Base-by-base conservation (phyloP, 2,797 vertebrate genomes). In the Gorsachius magnificus region DNA sequence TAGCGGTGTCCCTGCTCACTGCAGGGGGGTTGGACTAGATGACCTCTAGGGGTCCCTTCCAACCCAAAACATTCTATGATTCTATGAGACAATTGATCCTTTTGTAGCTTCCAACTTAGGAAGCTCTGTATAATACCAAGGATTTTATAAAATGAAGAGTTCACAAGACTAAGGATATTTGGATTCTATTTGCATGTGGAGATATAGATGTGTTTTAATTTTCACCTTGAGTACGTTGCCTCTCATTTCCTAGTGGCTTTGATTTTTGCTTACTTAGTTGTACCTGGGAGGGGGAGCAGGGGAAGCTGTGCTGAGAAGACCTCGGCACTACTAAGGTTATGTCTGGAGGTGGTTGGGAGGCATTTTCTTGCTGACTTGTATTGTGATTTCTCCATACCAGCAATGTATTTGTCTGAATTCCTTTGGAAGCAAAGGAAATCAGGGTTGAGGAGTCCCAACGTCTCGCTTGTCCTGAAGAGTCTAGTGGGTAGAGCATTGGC, bases 401-500 rank as follows among this genome's bases (percentile, higher is more conserved):
- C 16, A 6, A 17, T 7, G 7, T 22, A 31, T 78, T 74, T 65
- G 25, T 5, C 53, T 57, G 11, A 60, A 87, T 79, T 65, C 58
- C 64, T 72, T 86, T 53, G 33, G 58, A 71, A 82, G 29, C 17
- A 25, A 28, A 68, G 31, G 24, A 43, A 31, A 2, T 17, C 1
- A 5, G 19, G 11, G 4, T 1, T 65, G 46, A 14, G 19, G 33
- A 71, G 43, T 81, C 53, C 53, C 11, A 7, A 0, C 2, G 0
- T 43, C 68, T 46, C 19, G 38, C n/a, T 60, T 18, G 2, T 50
- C 35, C 24, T n/a, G 15, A 28, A n/a, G 38, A n/a, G 31, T 48
- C 77, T 64, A 11, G 36, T 16, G 19, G 4, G 35, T 38, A 48
- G 20, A 64, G 24, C 69, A 18, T 20, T 31, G 68, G 3, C 26